Conservation (phyloP, 2,113 vertebrate genomes). For the Sitta europaea region DNA sequence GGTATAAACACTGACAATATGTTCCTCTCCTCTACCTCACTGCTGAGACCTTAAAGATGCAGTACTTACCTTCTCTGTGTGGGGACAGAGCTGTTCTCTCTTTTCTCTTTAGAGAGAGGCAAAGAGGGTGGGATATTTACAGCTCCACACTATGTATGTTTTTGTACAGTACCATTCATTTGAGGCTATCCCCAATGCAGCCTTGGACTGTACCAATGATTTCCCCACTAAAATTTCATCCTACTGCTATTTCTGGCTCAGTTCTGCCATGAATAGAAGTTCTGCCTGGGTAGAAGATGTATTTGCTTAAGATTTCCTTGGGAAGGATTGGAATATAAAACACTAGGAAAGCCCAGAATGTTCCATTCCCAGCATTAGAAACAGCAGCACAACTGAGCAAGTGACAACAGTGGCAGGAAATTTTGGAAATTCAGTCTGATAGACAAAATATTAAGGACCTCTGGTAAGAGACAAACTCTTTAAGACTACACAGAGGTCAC, state of each 20-base stretch:
- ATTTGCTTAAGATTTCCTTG: background rate
- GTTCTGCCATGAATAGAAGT: background rate
- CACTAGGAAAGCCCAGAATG: background rate
- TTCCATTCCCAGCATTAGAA: background rate
- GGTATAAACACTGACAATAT: slow-evolving; percentile 82
- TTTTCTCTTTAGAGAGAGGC: background rate
- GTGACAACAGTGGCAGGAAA: background rate
- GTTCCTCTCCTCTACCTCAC: slow-evolving; percentile 71
- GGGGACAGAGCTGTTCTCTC: slow-evolving; percentile 28
- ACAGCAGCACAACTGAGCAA: background rate
- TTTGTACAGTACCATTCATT: background rate
- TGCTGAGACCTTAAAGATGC: slow-evolving; percentile 80
- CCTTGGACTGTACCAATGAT: background rate
- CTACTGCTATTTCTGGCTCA: background rate
- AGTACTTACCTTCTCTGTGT: slow-evolving; percentile 68
- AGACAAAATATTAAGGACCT: background rate
- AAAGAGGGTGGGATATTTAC: background rate
- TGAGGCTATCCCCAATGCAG: background rate
- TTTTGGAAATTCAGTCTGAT: background rate
- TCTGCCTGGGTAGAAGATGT: background rate
- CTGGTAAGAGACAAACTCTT: background rate
- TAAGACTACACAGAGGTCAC: background rate
- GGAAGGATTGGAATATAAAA: background rate
- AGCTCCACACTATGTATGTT: background rate
- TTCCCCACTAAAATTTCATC: background rate